Conservation (phyloP, 64 coral and sea anemone genomes). For the Acropora tenuis region DNA sequence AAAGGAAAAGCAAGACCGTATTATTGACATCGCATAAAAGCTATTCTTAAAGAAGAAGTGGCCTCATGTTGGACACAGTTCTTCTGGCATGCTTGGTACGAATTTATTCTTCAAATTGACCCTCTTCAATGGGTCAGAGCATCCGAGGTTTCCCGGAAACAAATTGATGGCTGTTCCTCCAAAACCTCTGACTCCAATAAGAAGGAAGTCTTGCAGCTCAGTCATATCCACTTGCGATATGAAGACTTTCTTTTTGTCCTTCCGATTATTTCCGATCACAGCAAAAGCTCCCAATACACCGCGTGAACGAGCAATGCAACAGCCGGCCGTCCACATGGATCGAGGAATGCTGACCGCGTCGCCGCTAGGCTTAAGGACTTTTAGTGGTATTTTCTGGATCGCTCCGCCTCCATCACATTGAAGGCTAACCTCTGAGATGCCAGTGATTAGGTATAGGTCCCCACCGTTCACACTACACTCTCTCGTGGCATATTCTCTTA, state of each 20-base stretch:
- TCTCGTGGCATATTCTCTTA: background rate
- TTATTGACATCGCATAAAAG: background rate
- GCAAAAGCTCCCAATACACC: constrained; percentile 8
- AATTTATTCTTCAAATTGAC: background rate
- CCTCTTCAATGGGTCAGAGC: background rate
- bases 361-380: background rate
- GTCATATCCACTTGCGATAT: background rate
- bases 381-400: background rate
- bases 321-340: constrained; percentile 58
- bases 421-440: constrained; percentile 16
- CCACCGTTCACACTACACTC: background rate
- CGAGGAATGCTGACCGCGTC: constrained; percentile 14
- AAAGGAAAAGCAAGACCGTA: background rate
- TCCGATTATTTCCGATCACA: constrained; percentile 46
- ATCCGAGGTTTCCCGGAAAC: constrained; percentile 15
- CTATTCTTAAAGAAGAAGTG: background rate
- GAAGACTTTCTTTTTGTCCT: background rate
- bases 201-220: constrained; percentile 7
- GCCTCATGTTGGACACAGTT: too few relatives aligned
- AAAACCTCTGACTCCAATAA: constrained; percentile 8
- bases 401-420: background rate
- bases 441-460: constrained; percentile 29
- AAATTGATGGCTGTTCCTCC: background rate
- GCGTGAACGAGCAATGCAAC: background rate
- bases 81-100: background rate